These are phyloP conservation scores for Meliscaeva auricollis DNA, from an alignment of 2,888 invertebrate species.

Conservation along the genomic window DNA sequence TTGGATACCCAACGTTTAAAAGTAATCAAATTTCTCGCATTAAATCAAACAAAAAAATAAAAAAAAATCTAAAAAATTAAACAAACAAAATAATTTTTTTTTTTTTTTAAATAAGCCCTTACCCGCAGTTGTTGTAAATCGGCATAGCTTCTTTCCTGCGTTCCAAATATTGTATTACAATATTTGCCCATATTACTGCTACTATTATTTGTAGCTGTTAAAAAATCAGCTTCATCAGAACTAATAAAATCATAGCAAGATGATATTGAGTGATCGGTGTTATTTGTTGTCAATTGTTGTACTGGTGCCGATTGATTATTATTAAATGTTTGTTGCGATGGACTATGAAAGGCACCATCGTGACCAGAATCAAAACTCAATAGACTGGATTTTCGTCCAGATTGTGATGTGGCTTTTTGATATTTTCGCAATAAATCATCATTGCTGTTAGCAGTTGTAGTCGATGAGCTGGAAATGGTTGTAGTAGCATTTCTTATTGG, in stretches of 20 bases:
- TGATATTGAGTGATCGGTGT: constrained; percentile 74
- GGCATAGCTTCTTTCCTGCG: constrained; percentile 47
- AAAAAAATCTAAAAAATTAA: neutral
- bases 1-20: too few species aligned
- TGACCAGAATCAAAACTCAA: constrained; percentile 82
- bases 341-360: constrained; percentile 80
- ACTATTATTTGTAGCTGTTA: constrained; percentile 46
- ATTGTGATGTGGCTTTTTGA: constrained; percentile 38
- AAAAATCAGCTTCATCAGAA: constrained; percentile 73
- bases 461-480: constrained; percentile 54
- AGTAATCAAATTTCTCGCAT: neutral
- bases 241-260: constrained; percentile 76
- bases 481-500: constrained; percentile 20
- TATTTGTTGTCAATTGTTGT: constrained; percentile 85
- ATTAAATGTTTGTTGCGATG: constrained; percentile 84
- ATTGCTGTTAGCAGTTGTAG: constrained; percentile 5
- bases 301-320: constrained; percentile 84
- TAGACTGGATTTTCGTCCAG: constrained; percentile 78
- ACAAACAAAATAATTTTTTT: too few species aligned
- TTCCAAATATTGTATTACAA: constrained; percentile 33
- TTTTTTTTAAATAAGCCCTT: constrained; percentile 59
- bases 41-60: neutral
- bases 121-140: constrained; percentile 51
- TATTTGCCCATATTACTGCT: constrained; percentile 51
- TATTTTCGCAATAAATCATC: constrained; percentile 29